Evolutionary conservation across 1,140 invertebrate species (phyloP), one percentile per base, ranked within the genome.

Genomic region (Sitobion miscanthi): DNA sequence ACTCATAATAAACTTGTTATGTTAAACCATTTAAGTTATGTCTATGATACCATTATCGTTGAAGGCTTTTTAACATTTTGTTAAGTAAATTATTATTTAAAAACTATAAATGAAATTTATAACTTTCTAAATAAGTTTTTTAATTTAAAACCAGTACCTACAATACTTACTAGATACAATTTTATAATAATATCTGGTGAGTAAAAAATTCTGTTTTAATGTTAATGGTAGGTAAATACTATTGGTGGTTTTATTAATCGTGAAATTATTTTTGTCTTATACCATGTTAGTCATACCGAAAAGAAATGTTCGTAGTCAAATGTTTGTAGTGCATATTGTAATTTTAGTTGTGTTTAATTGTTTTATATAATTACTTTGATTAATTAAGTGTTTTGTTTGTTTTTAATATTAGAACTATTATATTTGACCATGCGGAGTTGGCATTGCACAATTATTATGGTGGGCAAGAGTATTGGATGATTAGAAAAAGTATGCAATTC

Each of bases 401-500:
- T 86, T 93, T 94, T 95, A 93, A 94, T 94, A 95, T 95, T 94
- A 97, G 96, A 94, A 96, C 96, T 57, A 95, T 98, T 47, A 97
- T 98, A 95, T 96, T 99, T 94, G 97, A 98, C 94, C 97, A 98
- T 95, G 98, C 98, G 88, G 99, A 99, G 95, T 97, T 98, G 62
- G 96, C 98, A 23, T 95, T 99, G 38, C 98, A 99, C 95, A 97
- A 98, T 95, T 95, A 95, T 62, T 99, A 98, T 96, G 98, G 99
- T 11, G 97, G 97, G 94, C 95, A 95, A 91, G 95, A 96, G 69
- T 99, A 98, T 95, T 99, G 99, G 99, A 95, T 95, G 94, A 98
- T 97, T 45, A 96, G 99, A 94, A 96, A 98, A 94, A 99, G 98
- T 95, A 99, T 99, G 98, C 96, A 97, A 94, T 99, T 99, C 95